Conservation (phyloP, 2,888 invertebrate genomes). For the Ditula angustiorana region DNA sequence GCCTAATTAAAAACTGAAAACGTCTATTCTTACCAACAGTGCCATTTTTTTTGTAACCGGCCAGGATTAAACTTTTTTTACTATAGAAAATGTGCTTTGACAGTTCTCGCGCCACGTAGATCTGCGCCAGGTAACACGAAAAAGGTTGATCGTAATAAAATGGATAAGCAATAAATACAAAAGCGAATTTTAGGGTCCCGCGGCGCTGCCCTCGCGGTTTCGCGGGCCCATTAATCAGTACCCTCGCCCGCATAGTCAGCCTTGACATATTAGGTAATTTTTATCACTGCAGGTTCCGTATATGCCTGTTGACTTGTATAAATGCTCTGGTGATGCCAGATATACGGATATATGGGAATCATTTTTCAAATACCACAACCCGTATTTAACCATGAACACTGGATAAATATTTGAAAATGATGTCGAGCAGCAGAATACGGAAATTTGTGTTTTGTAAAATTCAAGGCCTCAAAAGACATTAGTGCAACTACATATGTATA, state of each 20-base stretch:
- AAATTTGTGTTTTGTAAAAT: background rate
- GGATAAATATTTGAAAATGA: background rate
- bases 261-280: constrained; percentile 74
- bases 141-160: constrained; percentile 65
- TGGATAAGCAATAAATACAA: constrained; percentile 72
- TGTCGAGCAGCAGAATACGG: background rate
- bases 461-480: no score
- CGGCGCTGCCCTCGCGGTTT: constrained; percentile 57
- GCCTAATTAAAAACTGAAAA: no score
- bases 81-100: background rate
- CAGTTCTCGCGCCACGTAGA: constrained; percentile 14
- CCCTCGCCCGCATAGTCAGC: constrained; percentile 56
- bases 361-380: background rate
- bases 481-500: no score
- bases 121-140: constrained; percentile 53
- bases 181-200: constrained; percentile 60
- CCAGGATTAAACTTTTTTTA: background rate
- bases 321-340: background rate
- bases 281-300: constrained; percentile 52
- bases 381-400: background rate
- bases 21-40: no score
- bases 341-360: constrained; percentile 1
- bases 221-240: constrained; percentile 72
- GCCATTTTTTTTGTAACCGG: background rate
- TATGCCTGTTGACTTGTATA: background rate